phyloP scores from a whole-genome alignment of 1,140 invertebrate genomes.

The Arion vulgaris region DNA sequence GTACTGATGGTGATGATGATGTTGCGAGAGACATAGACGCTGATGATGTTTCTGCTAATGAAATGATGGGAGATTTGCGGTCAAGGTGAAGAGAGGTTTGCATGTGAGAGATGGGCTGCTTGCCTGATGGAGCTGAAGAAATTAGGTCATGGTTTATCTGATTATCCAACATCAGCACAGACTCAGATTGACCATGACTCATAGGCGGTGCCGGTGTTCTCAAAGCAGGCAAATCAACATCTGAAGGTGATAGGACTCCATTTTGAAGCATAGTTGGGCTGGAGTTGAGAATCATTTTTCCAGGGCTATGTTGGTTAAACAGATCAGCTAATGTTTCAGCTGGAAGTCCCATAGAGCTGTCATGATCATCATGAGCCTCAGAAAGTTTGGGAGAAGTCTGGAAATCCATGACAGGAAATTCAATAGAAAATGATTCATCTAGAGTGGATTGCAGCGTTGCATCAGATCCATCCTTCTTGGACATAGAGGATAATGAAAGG shows the following conservation, averaged over 20 bases:
- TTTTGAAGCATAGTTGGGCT: constrained; percentile 33
- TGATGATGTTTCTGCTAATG: neutral
- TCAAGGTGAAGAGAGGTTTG: constrained; percentile 11
- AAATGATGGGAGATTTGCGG: constrained; percentile 9
- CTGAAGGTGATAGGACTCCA: constrained; percentile 30
- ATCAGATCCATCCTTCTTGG: constrained; percentile 26
- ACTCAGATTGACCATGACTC: constrained; percentile 17
- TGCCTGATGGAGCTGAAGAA: neutral
- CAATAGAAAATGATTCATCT: constrained; percentile 38
- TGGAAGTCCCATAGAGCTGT: constrained; percentile 37
- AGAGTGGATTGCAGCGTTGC: neutral
- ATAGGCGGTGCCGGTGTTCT: constrained; percentile 29
- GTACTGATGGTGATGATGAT: neutral
- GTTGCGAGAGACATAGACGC: neutral
- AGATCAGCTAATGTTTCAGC: constrained; percentile 28
- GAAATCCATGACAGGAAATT: constrained; percentile 35
- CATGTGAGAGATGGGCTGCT: neutral
- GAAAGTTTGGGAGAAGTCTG: constrained; percentile 33
- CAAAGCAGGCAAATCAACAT: constrained; percentile 38
- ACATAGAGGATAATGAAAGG: neutral
- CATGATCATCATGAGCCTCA: constrained; percentile 34
- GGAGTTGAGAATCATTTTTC: constrained; percentile 32
- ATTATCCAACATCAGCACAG: constrained; percentile 12
- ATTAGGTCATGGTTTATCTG: constrained; percentile 4
- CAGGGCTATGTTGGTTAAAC: constrained; percentile 35